These are phyloP conservation scores for Sylvia borin DNA, from an alignment of 2,797 vertebrate genomes.

Conservation along the genomic window DNA sequence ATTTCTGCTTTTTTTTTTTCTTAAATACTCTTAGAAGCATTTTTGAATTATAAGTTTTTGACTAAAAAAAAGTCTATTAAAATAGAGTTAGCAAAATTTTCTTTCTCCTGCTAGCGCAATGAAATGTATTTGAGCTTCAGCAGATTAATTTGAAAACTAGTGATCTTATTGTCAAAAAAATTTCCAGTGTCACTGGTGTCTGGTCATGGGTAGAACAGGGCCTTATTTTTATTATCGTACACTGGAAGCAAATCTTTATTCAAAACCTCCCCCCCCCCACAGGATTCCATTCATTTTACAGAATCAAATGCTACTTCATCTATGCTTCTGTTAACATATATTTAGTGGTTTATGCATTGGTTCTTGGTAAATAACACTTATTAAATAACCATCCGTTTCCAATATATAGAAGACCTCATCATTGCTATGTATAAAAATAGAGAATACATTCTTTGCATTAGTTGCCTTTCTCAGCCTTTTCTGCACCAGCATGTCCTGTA, in stretches of 20 bases:
- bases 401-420: background rate
- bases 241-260: background rate
- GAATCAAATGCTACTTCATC: background rate
- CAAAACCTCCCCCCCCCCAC: background rate
- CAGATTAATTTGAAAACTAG: conserved; percentile 3
- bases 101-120: background rate
- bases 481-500: background rate
- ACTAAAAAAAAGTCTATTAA: background rate
- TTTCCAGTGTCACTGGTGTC: background rate
- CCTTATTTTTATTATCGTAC: background rate
- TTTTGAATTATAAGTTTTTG: background rate
- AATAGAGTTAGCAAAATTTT: background rate
- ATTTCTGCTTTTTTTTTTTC: background rate
- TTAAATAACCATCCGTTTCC: background rate
- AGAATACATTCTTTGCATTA: background rate
- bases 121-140: background rate
- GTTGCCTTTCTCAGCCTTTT: background rate
- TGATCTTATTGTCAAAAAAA: conserved; percentile 21
- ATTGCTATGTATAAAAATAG: background rate
- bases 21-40: background rate
- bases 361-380: background rate
- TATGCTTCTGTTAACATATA: background rate
- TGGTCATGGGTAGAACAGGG: background rate
- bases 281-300: background rate
- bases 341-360: background rate